Evolutionary conservation across 2,113 vertebrate species (phyloP).

Genomic region (Glaucidium brasilianum): DNA sequence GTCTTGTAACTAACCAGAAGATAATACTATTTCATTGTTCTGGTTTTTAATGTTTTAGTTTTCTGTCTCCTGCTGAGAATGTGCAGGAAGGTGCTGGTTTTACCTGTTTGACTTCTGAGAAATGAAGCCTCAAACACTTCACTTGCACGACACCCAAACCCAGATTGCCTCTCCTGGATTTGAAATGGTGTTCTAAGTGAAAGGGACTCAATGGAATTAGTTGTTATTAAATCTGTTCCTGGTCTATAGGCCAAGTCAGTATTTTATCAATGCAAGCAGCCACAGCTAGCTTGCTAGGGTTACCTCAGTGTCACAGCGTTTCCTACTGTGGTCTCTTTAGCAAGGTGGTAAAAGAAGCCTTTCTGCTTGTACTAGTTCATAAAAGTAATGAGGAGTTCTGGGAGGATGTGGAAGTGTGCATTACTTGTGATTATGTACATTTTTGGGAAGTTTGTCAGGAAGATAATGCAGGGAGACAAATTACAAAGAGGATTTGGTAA

Average conservation of each 20-base stretch:
- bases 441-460: neutral
- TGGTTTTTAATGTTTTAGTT: neutral
- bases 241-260: neutral
- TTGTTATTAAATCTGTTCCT: neutral
- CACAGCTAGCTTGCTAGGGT: neutral
- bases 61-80: neutral
- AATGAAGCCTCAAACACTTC: neutral
- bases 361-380: neutral
- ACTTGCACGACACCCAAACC: rapidly evolving
- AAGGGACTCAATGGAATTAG: neutral
- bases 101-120: neutral
- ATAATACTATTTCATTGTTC: neutral
- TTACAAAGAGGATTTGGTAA: neutral
- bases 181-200: neutral
- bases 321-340: neutral
- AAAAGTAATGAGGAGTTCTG: neutral
- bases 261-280: neutral
- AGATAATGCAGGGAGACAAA: neutral
- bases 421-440: neutral
- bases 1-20: neutral
- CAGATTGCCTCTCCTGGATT: neutral
- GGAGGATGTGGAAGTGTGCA: neutral
- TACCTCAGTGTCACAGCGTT: neutral
- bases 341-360: neutral
- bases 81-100: neutral